These are phyloP conservation scores for Noctua comes DNA, from an alignment of 2,888 invertebrate species.

Conservation along the genomic window DNA sequence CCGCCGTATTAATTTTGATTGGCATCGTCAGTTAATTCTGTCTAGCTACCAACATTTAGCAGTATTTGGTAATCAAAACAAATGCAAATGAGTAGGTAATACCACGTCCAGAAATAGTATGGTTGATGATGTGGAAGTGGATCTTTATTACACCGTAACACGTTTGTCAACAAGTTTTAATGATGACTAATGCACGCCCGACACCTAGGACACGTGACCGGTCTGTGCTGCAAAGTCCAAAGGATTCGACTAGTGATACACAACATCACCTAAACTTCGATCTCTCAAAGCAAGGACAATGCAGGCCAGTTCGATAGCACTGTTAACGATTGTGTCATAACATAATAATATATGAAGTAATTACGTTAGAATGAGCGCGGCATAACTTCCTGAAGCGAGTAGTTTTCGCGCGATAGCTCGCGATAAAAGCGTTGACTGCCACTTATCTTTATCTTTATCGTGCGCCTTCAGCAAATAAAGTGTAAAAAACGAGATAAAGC, in stretches of 20 bases:
- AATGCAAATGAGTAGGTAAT: not conserved
- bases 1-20: too few relatives aligned
- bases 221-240: not conserved
- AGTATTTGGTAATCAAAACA: not conserved
- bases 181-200: conserved; percentile 42
- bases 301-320: not conserved
- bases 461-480: conserved; percentile 89
- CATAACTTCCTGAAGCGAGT: conserved; percentile 81
- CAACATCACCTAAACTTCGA: conserved; percentile 1
- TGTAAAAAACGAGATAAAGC: conserved; percentile 88
- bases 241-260: conserved; percentile 2
- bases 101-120: not conserved
- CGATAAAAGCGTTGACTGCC: conserved; percentile 85
- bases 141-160: conserved; percentile 28
- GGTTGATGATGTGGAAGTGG: conserved; percentile 28
- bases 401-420: conserved; percentile 83
- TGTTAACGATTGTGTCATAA: conserved; percentile 15
- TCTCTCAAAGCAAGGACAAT: not conserved
- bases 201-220: conserved; percentile 41
- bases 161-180: conserved; percentile 49
- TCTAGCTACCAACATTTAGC: not conserved
- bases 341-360: conserved; percentile 50
- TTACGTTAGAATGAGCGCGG: conserved; percentile 62
- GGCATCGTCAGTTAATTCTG: not conserved
- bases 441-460: conserved; percentile 89